Percentiles rank a stretch among this genome's conserved stretches.
phyloP scores from a whole-genome alignment of 2,797 vertebrate species.

The Anniella stebbinsi region DNA sequence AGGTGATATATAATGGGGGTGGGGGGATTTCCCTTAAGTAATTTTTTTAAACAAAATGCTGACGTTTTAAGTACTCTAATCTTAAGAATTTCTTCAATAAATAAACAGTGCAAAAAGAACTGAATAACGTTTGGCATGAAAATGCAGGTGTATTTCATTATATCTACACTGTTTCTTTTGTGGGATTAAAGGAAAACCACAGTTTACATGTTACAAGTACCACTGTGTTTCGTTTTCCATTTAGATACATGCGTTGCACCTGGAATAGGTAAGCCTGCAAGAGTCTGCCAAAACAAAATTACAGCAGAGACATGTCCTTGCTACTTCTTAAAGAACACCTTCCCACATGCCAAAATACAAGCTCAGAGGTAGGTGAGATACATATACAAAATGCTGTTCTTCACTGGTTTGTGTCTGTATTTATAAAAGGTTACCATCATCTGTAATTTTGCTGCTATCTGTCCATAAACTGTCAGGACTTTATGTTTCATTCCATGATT shows the following conservation, averaged over 20 bases:
- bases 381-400: slow-evolving; percentile 5
- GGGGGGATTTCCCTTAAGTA: background rate
- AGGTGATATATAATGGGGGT: background rate
- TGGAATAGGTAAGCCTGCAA: slow-evolving; percentile 19
- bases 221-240: slow-evolving; percentile 31
- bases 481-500: slow-evolving; percentile 39
- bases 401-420: slow-evolving; percentile 41
- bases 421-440: slow-evolving; percentile 25
- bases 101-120: background rate
- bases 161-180: slow-evolving; percentile 23
- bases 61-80: background rate
- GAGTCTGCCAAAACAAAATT: slow-evolving; percentile 21
- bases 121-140: slow-evolving; percentile 29
- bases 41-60: slow-evolving; percentile 28
- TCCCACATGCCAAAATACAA: slow-evolving; percentile 14
- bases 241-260: background rate
- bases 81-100: background rate
- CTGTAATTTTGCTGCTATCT: slow-evolving; percentile 36
- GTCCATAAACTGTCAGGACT: slow-evolving; percentile 29
- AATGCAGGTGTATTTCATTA: background rate
- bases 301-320: slow-evolving; percentile 17
- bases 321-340: slow-evolving; percentile 13
- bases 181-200: slow-evolving; percentile 39
- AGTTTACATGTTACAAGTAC: slow-evolving; percentile 22
- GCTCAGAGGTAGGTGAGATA: slow-evolving; percentile 37